Percentiles rank a stretch among this genome's conserved stretches.
phyloP scores from a whole-genome alignment of 2,888 invertebrate genomes.

The Protodeltote pygarga region DNA sequence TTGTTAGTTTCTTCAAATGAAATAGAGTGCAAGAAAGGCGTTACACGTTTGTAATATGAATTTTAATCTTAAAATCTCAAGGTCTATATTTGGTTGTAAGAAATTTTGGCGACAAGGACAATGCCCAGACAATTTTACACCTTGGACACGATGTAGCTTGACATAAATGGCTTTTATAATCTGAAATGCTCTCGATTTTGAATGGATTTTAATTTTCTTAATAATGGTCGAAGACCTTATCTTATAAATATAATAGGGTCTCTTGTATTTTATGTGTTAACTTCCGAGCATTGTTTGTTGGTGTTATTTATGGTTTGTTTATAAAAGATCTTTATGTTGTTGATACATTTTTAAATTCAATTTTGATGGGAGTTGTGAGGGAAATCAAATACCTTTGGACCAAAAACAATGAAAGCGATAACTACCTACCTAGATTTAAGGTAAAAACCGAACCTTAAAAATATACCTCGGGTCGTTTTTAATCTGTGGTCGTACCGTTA shows the following conservation, averaged over 20 bases:
- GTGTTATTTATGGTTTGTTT: constrained; percentile 26
- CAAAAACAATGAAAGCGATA: too few relatives aligned
- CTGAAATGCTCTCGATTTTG: constrained; percentile 58
- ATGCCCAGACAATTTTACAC: constrained; percentile 68
- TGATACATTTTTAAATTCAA: too few relatives aligned
- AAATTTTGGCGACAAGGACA: constrained; percentile 51
- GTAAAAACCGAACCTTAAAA: too few relatives aligned
- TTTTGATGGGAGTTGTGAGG: too few relatives aligned
- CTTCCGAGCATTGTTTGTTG: constrained; percentile 35
- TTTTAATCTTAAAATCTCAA: constrained; percentile 9
- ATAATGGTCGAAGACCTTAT: constrained; percentile 36
- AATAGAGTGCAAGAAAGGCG: constrained; percentile 16
- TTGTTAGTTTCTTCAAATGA: constrained; percentile 2
- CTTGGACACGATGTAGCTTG: constrained; percentile 56
- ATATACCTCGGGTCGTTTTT: too few relatives aligned
- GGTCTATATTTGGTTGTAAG: constrained; percentile 15
- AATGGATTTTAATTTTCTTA: constrained; percentile 60
- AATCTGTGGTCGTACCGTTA: not conserved
- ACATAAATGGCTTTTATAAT: constrained; percentile 55
- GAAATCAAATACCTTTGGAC: too few relatives aligned
- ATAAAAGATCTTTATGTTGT: not conserved
- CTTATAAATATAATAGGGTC: constrained; percentile 21
- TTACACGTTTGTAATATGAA: constrained; percentile 6
- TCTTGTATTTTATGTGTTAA: constrained; percentile 26
- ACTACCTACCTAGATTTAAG: too few relatives aligned